These are phyloP conservation scores for Aradus depressus DNA, from an alignment of 2,888 invertebrate genomes.

Conservation along the genomic window DNA sequence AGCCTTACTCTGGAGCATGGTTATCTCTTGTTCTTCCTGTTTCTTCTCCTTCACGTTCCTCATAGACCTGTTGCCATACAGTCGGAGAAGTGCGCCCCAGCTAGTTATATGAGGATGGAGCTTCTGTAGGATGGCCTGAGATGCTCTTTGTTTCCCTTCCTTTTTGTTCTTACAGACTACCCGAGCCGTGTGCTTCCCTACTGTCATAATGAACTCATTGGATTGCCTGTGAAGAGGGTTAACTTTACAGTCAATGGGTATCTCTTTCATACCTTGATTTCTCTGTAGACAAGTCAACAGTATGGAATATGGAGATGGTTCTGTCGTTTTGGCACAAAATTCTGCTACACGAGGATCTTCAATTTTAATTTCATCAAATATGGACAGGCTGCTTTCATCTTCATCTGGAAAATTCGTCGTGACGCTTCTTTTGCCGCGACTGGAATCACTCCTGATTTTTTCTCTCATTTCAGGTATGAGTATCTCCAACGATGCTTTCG, in stretches of 20 bases:
- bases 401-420: slow-evolving; percentile 38
- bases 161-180: slow-evolving; percentile 93
- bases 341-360: slow-evolving; percentile 90
- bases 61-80: slow-evolving; percentile 85
- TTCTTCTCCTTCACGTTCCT: slow-evolving; percentile 88
- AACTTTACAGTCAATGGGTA: slow-evolving; percentile 75
- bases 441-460: slow-evolving; percentile 55
- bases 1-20: slow-evolving; percentile 76
- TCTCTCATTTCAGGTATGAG: slow-evolving; percentile 85
- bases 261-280: slow-evolving; percentile 83
- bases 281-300: slow-evolving; percentile 82
- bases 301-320: slow-evolving; percentile 89
- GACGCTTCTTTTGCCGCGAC: slow-evolving; percentile 36
- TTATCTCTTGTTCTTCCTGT: slow-evolving; percentile 83
- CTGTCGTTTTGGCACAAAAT: slow-evolving; percentile 91
- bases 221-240: slow-evolving; percentile 80
- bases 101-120: slow-evolving; percentile 89
- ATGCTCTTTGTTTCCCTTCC: slow-evolving; percentile 91
- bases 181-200: slow-evolving; percentile 81
- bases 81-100: slow-evolving; percentile 86
- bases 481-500: slow-evolving; percentile 76
- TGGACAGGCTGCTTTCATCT: slow-evolving; percentile 36
- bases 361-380: slow-evolving; percentile 86
- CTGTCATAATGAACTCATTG: slow-evolving; percentile 88
- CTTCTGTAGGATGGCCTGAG: slow-evolving; percentile 83